phyloP scores from a whole-genome alignment of 2,113 vertebrate genomes.

The Aix galericulata region DNA sequence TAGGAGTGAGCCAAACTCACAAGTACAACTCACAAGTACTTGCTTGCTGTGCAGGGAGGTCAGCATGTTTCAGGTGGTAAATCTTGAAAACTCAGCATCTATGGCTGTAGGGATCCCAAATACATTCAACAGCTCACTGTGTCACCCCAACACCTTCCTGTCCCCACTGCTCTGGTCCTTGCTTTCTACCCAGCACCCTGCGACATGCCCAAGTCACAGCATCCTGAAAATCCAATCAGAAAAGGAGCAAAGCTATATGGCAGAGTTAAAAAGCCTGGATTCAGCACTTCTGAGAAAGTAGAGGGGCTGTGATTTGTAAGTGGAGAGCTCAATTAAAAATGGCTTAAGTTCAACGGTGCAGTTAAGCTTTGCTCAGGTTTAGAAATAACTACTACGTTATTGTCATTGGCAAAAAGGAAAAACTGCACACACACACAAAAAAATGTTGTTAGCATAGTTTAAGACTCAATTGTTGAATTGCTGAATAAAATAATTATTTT shows the following conservation, averaged over 20 bases:
- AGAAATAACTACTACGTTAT: neutral
- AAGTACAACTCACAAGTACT: too few relatives aligned
- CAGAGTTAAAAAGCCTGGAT: neutral
- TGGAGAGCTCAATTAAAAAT: neutral
- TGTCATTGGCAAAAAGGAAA: neutral
- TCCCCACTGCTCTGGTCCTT: neutral
- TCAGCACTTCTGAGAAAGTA: neutral
- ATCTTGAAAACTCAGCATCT: neutral
- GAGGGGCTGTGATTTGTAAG: neutral
- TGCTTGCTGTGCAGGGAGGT: neutral
- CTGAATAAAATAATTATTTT: neutral
- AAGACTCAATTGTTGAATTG: neutral
- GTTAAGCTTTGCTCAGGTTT: neutral
- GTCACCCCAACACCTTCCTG: neutral
- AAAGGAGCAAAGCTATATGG: neutral
- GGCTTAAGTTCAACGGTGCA: neutral
- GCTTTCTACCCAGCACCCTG: neutral
- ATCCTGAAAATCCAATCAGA: neutral
- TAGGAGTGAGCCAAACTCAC: neutral
- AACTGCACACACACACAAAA: neutral
- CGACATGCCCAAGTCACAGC: neutral
- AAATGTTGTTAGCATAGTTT: neutral
- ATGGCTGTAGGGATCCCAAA: neutral
- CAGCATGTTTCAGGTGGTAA: fast-evolving
- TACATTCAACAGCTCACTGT: neutral